Evolutionary conservation across 2,888 invertebrate species (phyloP).

Genomic region (Byasa hedistus): DNA sequence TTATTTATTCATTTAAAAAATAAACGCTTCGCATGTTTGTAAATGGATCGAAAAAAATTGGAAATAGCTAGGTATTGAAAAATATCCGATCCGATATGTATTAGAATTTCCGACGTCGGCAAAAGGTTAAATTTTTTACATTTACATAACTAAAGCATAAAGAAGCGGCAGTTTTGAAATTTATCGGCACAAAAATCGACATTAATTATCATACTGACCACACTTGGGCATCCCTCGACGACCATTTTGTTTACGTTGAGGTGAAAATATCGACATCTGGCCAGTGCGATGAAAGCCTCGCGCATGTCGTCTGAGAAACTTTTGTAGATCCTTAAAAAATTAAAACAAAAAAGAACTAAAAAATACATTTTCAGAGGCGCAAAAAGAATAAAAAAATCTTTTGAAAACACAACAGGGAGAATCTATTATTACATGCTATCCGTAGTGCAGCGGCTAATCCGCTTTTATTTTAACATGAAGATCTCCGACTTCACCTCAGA

Average conservation of each 20-base stretch:
- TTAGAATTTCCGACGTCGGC: neutral
- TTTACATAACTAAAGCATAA: neutral
- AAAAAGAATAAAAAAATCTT: too few relatives aligned
- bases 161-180: neutral
- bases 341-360: neutral
- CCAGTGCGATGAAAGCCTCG: slow-evolving; percentile 52
- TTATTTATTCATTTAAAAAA: too few relatives aligned
- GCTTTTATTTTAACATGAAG: too few relatives aligned
- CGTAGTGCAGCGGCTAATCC: too few relatives aligned
- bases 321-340: slow-evolving; percentile 40
- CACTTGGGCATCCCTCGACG: slow-evolving; percentile 39
- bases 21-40: too few relatives aligned
- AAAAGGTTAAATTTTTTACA: neutral
- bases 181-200: neutral
- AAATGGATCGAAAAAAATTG: neutral
- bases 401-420: too few relatives aligned
- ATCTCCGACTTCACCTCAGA: too few relatives aligned
- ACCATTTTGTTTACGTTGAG: slow-evolving; percentile 53
- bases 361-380: too few relatives aligned
- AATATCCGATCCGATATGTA: neutral
- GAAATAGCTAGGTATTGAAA: neutral
- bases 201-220: slow-evolving; percentile 13
- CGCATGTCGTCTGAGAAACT: slow-evolving; percentile 43
- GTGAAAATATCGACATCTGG: slow-evolving; percentile 57
- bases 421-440: too few relatives aligned